Percentiles rank a stretch among this genome's conserved stretches.
These are phyloP conservation scores for Drosophila colorata DNA, from an alignment of 2,888 invertebrate genomes.

Conservation along the genomic window DNA sequence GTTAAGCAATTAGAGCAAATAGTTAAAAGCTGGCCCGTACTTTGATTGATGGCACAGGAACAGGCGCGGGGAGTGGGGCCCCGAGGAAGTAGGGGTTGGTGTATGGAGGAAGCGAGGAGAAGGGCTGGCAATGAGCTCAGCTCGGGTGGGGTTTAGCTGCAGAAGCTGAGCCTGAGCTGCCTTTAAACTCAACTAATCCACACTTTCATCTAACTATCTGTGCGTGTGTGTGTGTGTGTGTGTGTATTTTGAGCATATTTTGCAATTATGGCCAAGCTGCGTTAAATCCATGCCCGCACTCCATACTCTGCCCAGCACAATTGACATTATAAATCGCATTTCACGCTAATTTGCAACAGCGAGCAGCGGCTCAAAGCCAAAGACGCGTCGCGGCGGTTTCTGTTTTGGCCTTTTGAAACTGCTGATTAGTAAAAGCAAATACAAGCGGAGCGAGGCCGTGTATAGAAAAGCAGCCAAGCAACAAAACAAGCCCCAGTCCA, in stretches of 20 bases:
- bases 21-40: conserved; percentile 45
- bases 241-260: conserved; percentile 55
- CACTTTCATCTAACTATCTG: conserved; percentile 61
- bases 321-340: conserved; percentile 82
- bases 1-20: conserved; percentile 69
- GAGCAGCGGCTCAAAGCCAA: conserved; percentile 41
- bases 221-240: conserved; percentile 14
- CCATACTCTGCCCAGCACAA: conserved; percentile 42
- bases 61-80: background rate
- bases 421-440: conserved; percentile 55
- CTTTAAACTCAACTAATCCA: conserved; percentile 59
- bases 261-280: conserved; percentile 66
- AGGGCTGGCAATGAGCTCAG: background rate
- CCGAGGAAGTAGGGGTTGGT: no score
- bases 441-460: background rate
- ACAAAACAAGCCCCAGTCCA: conserved; percentile 13
- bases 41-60: conserved; percentile 67
- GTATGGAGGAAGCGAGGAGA: background rate
- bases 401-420: conserved; percentile 40
- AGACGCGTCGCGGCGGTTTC: conserved; percentile 1
- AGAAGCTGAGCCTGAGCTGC: conserved; percentile 21
- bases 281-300: conserved; percentile 35
- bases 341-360: conserved; percentile 80
- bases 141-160: background rate
- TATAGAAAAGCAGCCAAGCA: conserved; percentile 45